Evolutionary conservation across 1,140 invertebrate species (phyloP).

Genomic region (Drosophila serrata): DNA sequence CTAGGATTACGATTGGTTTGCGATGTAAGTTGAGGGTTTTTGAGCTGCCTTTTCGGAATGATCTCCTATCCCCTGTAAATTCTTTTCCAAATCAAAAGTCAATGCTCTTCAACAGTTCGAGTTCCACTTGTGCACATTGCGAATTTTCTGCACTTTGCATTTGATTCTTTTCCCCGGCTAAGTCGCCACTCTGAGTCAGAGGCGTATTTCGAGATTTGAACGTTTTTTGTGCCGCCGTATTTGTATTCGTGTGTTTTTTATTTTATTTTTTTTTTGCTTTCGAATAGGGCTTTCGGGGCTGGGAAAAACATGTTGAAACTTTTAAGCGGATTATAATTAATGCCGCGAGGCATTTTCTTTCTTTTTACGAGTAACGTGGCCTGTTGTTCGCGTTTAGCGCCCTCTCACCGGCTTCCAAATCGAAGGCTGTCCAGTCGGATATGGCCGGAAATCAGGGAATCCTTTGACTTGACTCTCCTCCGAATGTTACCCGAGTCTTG

Average conservation of each 20-base stretch:
- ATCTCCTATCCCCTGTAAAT: slow-evolving; percentile 12
- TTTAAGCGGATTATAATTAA: slow-evolving; percentile 84
- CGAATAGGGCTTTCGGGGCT: slow-evolving; percentile 61
- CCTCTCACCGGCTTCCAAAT: slow-evolving; percentile 49
- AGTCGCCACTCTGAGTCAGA: slow-evolving; percentile 39
- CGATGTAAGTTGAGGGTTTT: slow-evolving; percentile 5
- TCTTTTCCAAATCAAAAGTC: slow-evolving; percentile 31
- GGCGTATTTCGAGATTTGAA: slow-evolving; percentile 46
- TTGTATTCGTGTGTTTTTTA: slow-evolving; percentile 51
- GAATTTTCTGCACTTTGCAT: slow-evolving; percentile 47
- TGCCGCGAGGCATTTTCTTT: slow-evolving; percentile 80
- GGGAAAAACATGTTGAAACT: slow-evolving; percentile 82
- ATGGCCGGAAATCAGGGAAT: slow-evolving; percentile 70
- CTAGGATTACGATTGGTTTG: slow-evolving; percentile 9
- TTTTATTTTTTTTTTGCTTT: slow-evolving; percentile 18
- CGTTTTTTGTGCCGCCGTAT: slow-evolving; percentile 33
- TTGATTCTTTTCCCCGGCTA: slow-evolving; percentile 1
- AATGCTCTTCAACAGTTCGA: slow-evolving; percentile 39
- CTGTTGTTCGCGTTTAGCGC: slow-evolving; percentile 53
- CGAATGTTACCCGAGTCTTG: not conserved
- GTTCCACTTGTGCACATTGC: slow-evolving; percentile 50
- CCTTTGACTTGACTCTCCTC: slow-evolving; percentile 30
- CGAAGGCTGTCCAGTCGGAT: slow-evolving; percentile 44
- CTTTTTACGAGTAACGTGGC: slow-evolving; percentile 49
- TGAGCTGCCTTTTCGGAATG: slow-evolving; percentile 1